Percentiles rank a stretch among this genome's conserved stretches.
Conservation (phyloP, 2,888 invertebrate genomes). For the Oligia strigilis region DNA sequence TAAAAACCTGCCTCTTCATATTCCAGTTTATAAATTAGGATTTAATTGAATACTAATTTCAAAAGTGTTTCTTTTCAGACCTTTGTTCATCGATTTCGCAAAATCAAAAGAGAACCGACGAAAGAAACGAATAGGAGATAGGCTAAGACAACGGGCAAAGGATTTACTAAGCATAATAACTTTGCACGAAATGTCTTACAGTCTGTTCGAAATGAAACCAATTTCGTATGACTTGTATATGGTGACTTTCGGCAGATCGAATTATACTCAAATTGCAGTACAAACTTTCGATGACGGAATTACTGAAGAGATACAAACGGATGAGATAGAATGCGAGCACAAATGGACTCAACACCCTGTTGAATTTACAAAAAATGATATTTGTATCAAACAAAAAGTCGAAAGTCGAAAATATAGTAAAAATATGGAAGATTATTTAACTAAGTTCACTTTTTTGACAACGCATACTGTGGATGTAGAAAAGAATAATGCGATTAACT, state of each 20-base stretch:
- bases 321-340: conserved; percentile 74
- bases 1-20: background rate
- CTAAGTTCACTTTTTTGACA: conserved; percentile 77
- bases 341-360: conserved; percentile 88
- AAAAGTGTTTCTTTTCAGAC: conserved; percentile 73
- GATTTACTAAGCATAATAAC: conserved; percentile 85
- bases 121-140: conserved; percentile 76
- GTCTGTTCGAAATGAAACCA: conserved; percentile 87
- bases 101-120: conserved; percentile 81
- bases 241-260: conserved; percentile 84
- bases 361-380: conserved; percentile 80
- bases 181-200: conserved; percentile 85
- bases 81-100: conserved; percentile 84
- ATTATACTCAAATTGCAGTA: conserved; percentile 82
- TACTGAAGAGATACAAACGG: conserved; percentile 83
- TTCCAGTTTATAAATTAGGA: background rate
- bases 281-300: conserved; percentile 88
- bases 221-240: conserved; percentile 87
- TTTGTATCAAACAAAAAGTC: conserved; percentile 69
- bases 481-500: conserved; percentile 60
- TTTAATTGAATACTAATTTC: background rate
- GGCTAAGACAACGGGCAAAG: conserved; percentile 80
- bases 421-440: conserved; percentile 76
- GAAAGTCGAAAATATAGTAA: conserved; percentile 67
- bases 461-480: conserved; percentile 62